A percentile compares a stretch with the other conserved stretches of the same genome.
Conservation (phyloP, 2,113 vertebrate genomes). For the Poicephalus gulielmi region DNA sequence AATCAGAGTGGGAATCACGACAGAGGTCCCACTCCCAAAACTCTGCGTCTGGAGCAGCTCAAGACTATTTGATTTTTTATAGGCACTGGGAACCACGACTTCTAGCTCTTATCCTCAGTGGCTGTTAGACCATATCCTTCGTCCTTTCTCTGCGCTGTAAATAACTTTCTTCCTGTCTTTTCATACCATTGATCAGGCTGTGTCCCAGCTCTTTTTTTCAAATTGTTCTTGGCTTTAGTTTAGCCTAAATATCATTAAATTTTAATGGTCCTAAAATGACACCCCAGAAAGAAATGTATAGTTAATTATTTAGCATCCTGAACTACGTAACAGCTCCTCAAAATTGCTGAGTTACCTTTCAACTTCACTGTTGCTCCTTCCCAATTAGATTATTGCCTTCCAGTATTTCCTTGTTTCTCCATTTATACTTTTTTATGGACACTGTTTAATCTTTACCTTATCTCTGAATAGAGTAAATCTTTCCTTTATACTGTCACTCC, state of each 20-base stretch:
- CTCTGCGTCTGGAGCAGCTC: neutral
- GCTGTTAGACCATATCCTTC: neutral
- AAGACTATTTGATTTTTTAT: neutral
- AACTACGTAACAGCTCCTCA: neutral
- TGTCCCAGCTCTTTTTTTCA: neutral
- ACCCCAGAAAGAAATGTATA: neutral
- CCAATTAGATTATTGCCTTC: neutral
- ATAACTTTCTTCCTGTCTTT: neutral
- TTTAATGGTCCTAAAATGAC: neutral
- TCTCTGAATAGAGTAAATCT: neutral
- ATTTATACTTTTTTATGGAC: neutral
- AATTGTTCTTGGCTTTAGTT: neutral
- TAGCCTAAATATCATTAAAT: neutral
- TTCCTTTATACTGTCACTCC: neutral
- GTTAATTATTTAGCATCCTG: conserved; percentile 37
- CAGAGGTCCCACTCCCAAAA: neutral
- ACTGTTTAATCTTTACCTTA: neutral
- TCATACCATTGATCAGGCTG: neutral
- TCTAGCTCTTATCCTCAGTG: neutral
- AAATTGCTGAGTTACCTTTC: neutral
- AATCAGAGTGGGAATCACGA: neutral
- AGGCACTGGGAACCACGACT: neutral
- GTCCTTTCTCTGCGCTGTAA: neutral
- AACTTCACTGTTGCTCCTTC: neutral
- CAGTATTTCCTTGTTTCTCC: neutral